Percentiles rank a stretch among this genome's conserved stretches.
Evolutionary conservation across 2,113 vertebrate species (phyloP).

Genomic region (Cichladusa arquata): DNA sequence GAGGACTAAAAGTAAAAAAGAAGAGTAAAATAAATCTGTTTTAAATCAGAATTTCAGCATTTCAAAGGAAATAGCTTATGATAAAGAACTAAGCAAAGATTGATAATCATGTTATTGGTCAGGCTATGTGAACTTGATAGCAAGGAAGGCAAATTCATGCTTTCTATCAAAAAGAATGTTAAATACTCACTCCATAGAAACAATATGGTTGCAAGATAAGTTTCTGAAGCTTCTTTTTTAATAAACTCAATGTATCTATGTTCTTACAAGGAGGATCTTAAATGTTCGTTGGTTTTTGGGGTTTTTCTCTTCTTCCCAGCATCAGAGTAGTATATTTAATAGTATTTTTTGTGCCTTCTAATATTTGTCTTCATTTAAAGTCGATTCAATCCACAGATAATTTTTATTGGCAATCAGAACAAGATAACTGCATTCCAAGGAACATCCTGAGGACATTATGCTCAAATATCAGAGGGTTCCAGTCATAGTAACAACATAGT

Average conservation of each 20-base stretch:
- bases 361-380: background rate
- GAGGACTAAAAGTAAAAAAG: background rate
- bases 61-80: background rate
- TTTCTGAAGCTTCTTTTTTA: background rate
- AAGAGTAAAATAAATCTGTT: background rate
- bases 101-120: background rate
- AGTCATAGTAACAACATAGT: background rate
- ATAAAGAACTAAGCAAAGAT: background rate
- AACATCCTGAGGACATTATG: conserved; percentile 29
- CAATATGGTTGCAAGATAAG: background rate
- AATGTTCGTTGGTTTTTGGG: background rate
- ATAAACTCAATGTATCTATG: background rate
- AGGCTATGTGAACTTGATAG: background rate
- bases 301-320: fast-evolving
- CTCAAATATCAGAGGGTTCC: conserved; percentile 41
- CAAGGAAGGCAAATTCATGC: background rate
- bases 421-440: conserved; percentile 39
- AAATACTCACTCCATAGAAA: background rate
- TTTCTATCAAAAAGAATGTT: background rate
- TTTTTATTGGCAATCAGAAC: background rate
- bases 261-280: background rate
- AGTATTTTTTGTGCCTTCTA: background rate
- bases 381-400: background rate
- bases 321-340: background rate
- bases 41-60: background rate